phyloP scores from a whole-genome alignment of 2,888 invertebrate species.

The Andrena haemorrhoa region DNA sequence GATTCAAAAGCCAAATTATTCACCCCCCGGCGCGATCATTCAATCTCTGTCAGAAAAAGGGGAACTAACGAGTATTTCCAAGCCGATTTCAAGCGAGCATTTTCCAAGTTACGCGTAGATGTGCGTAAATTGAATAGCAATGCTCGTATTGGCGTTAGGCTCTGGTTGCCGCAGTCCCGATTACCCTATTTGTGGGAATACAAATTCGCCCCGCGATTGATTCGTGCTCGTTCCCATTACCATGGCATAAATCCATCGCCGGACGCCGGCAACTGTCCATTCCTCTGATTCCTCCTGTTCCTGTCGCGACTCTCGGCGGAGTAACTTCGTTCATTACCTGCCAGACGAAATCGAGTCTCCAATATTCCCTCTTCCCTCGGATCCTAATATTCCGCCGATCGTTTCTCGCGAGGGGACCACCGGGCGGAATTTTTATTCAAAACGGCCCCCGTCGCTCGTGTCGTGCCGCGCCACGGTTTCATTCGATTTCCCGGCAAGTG shows the following conservation, averaged over 20 bases:
- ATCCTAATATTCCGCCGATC: too few relatives aligned
- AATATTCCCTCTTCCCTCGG: too few relatives aligned
- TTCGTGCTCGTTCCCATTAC: conserved; percentile 16
- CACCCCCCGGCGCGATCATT: too few relatives aligned
- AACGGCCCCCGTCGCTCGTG: neutral
- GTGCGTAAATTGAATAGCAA: conserved; percentile 20
- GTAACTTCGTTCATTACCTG: neutral
- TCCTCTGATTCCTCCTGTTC: neutral
- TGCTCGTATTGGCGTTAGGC: conserved; percentile 29
- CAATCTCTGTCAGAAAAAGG: neutral
- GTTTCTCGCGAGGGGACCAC: neutral
- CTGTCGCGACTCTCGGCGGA: neutral
- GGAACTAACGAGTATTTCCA: neutral
- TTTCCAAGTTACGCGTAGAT: neutral
- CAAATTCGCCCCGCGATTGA: conserved; percentile 11
- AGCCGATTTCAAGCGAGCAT: neutral
- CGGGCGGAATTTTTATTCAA: neutral
- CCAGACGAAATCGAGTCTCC: too few relatives aligned
- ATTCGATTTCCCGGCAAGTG: neutral
- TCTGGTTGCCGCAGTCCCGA: neutral
- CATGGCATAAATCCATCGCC: neutral
- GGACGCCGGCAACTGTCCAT: neutral
- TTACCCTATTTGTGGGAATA: conserved; percentile 10
- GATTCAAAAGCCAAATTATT: too few relatives aligned
- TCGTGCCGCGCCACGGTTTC: neutral